A percentile compares a stretch with the other conserved stretches of the same genome.
phyloP scores from a whole-genome alignment of 1,140 invertebrate genomes.

The Drosophila neocordata region DNA sequence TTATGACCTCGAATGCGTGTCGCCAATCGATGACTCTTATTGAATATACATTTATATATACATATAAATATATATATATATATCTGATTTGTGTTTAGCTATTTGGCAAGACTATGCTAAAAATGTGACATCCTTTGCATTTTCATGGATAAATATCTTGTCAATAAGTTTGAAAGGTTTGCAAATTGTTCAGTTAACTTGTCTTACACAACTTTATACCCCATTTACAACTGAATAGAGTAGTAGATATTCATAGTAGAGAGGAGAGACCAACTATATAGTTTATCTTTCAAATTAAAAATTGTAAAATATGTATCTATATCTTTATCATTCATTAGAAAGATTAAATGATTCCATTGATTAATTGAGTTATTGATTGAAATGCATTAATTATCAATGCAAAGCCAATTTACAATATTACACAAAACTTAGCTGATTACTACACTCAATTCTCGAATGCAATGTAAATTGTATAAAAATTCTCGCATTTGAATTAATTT shows the following conservation, averaged over 20 bases:
- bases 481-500: conserved; percentile 44
- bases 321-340: no score
- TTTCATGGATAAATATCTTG: background rate
- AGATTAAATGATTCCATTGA: no score
- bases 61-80: background rate
- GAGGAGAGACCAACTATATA: no score
- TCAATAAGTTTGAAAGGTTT: no score
- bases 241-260: no score
- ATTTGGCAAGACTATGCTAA: background rate
- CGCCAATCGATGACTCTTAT: conserved; percentile 37
- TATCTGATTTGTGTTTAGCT: background rate
- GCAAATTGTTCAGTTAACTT: no score
- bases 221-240: no score
- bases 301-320: no score
- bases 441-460: conserved; percentile 5
- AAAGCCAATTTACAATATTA: background rate
- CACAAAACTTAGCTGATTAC: background rate
- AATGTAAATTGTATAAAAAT: conserved; percentile 28
- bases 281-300: no score
- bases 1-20: conserved; percentile 82
- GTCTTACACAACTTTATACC: no score
- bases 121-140: background rate
- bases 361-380: no score
- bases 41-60: background rate
- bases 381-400: no score